Conservation (phyloP, 2,797 vertebrate genomes). For the Myotis findleyi region DNA sequence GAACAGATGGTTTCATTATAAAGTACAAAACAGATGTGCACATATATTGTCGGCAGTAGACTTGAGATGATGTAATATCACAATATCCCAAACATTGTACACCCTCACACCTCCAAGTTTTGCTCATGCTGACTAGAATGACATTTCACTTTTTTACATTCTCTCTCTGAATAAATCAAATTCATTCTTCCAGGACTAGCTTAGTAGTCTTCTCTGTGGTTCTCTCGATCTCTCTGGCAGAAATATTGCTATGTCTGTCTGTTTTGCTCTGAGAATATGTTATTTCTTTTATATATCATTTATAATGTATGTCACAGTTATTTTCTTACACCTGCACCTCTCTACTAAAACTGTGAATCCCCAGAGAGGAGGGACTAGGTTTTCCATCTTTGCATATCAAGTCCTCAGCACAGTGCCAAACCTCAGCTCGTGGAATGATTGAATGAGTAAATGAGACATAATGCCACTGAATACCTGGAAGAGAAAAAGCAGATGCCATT, state of each 20-base stretch:
- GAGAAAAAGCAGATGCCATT: background rate
- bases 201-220: background rate
- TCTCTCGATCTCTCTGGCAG: constrained; percentile 13
- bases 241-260: background rate
- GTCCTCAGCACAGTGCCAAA: background rate
- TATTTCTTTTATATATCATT: background rate
- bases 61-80: background rate
- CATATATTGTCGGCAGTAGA: background rate
- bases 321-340: background rate
- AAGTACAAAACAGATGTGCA: background rate
- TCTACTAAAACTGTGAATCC: background rate
- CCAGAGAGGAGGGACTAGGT: background rate
- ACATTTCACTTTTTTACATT: background rate
- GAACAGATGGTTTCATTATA: background rate
- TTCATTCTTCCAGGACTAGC: background rate
- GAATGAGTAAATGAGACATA: background rate
- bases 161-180: background rate
- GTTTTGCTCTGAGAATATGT: background rate
- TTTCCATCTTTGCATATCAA: background rate
- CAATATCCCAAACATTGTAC: background rate
- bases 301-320: background rate
- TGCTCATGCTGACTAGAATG: background rate
- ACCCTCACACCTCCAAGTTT: background rate
- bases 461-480: background rate
- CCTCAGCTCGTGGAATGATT: background rate